These are phyloP conservation scores for Bombus turneri DNA, from an alignment of 1,140 invertebrate species.

Conservation along the genomic window DNA sequence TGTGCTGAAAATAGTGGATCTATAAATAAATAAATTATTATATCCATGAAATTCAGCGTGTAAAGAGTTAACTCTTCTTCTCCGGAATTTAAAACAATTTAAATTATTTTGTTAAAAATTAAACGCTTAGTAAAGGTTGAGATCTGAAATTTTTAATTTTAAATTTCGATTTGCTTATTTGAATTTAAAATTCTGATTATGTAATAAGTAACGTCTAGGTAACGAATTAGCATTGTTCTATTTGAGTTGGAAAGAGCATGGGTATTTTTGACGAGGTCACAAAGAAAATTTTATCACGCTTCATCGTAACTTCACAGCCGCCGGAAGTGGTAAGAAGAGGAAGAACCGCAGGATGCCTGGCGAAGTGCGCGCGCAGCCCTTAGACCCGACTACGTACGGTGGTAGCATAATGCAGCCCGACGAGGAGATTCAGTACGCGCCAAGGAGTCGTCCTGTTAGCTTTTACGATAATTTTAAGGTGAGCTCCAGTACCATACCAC, in stretches of 20 bases:
- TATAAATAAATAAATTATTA: background rate
- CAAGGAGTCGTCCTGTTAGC: conserved; percentile 79
- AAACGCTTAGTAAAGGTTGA: background rate
- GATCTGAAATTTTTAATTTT: background rate
- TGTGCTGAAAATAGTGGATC: background rate
- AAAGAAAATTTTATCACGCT: background rate
- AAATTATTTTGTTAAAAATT: too few relatives aligned
- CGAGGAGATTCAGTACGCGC: conserved; percentile 76
- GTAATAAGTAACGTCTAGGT: background rate
- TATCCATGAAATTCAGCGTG: too few relatives aligned
- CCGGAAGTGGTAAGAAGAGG: conserved; percentile 55
- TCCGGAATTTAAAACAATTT: too few relatives aligned
- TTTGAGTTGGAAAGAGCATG: background rate
- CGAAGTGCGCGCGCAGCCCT: conserved; percentile 66
- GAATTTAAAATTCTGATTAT: background rate
- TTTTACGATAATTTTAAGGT: conserved; percentile 81
- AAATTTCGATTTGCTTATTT: background rate
- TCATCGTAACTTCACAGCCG: conserved; percentile 7
- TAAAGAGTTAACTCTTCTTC: background rate
- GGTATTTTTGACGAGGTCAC: background rate
- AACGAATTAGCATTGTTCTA: background rate
- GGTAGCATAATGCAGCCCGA: conserved; percentile 70
- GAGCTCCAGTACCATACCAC: conserved; percentile 23
- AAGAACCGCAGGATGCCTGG: conserved; percentile 61
- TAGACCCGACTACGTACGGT: conserved; percentile 36